Base-by-base conservation (phyloP, 2,113 vertebrate genomes). In the Malurus alboscapulatus region DNA sequence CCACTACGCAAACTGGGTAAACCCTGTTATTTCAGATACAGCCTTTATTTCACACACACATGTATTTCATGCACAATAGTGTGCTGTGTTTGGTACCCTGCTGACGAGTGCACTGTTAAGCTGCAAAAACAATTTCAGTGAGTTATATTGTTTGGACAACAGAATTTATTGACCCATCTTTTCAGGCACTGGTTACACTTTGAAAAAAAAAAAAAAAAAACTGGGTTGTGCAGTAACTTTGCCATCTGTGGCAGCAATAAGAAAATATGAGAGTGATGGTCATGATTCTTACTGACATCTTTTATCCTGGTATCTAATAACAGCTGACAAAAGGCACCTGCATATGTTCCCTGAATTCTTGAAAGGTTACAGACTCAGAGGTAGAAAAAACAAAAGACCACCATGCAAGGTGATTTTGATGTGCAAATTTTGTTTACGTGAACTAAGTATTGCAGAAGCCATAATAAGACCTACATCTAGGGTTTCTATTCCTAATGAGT, bases 221-320 rank as follows among this genome's bases (percentile, higher is more conserved):
- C n/a, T 89, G 40, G 24, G 95, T 97, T 71, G 90, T 80, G 83
- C 66, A 75, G 88, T 91, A 85, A 87, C 66, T 94, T 89, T 90
- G 58, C 90, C 62, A 83, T 96, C 92, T 95, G 82, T 79, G 63
- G 76, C 58, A 71, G 61, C 51, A 90, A 73, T 58, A 88, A 92
- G 76, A 90, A 96, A 96, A 94, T 71, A 53, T 71, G 62, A 73
- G 38, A 7, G 50, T 73, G 54, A 71, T 53, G 76, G 78, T 92
- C 91, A 94, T 94, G 92, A 97, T 93, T 96, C 92, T 95, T 88
- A 77, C 63, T 94, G 92, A 83, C 84, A 94, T 81, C 85, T 92
- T 92, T 94, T 95, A 95, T 95, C 92, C 86, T 89, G 30, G 34
- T 92, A 90, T 88, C 55, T 96, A 95, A 93, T 88, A 96, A 88